A percentile compares a stretch with the other conserved stretches of the same genome.
Evolutionary conservation across 2,113 vertebrate species (phyloP).

Genomic region (Pelmatolapia mariae): DNA sequence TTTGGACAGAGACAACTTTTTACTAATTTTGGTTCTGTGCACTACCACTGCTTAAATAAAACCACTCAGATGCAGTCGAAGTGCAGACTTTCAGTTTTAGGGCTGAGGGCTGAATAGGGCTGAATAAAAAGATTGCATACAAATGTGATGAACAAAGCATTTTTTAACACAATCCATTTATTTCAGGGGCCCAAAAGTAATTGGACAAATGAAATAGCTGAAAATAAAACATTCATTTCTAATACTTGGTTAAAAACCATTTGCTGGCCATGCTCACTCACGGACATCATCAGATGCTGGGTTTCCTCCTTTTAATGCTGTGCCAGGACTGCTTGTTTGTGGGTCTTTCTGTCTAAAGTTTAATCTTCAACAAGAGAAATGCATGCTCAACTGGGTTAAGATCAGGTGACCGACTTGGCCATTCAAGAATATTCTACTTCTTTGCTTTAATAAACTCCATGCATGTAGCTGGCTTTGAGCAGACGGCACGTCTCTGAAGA

Average conservation of each 20-base stretch:
- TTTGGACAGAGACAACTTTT: background rate
- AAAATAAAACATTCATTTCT: background rate
- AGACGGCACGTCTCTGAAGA: background rate
- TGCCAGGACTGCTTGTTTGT: background rate
- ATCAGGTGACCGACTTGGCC: background rate
- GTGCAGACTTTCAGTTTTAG: background rate
- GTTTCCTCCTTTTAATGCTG: background rate
- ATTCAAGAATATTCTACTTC: background rate
- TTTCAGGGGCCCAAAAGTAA: background rate
- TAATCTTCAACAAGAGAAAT: background rate
- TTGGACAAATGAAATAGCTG: background rate
- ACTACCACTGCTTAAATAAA: background rate
- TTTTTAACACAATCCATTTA: background rate
- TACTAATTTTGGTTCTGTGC: background rate
- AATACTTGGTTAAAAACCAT: background rate
- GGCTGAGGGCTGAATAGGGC: background rate
- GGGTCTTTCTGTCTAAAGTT: background rate
- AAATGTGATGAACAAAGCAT: background rate
- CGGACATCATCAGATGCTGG: background rate
- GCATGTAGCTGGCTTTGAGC: background rate
- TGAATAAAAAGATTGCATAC: background rate
- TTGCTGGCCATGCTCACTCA: background rate
- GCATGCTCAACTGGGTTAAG: background rate
- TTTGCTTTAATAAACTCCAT: background rate
- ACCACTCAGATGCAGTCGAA: accelerated